These are phyloP conservation scores for Mobula birostris DNA, from an alignment of 2,113 vertebrate genomes.

Conservation along the genomic window DNA sequence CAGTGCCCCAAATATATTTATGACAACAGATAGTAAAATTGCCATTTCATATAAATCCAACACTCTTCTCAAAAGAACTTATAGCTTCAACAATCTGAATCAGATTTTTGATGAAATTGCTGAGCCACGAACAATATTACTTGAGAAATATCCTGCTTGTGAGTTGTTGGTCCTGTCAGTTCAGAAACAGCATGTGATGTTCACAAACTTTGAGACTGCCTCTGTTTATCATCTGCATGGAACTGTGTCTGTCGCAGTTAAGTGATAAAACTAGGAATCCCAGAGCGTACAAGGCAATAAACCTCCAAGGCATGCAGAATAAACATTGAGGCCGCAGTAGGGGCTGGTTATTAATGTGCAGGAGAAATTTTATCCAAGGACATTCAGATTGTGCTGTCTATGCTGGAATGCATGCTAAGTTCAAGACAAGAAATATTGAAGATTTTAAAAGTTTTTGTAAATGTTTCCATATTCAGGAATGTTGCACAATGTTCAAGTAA, in stretches of 20 bases:
- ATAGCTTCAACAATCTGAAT: neutral
- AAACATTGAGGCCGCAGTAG: slow-evolving; percentile 28
- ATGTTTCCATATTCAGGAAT: neutral
- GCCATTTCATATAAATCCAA: neutral
- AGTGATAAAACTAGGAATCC: slow-evolving; percentile 30
- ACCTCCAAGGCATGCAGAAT: slow-evolving; percentile 18
- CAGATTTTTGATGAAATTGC: slow-evolving; percentile 3
- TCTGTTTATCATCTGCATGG: slow-evolving; percentile 23
- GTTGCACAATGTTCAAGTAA: neutral
- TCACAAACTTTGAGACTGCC: neutral
- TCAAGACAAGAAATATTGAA: neutral
- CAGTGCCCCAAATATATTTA: neutral
- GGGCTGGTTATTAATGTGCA: slow-evolving; percentile 29
- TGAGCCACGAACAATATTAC: neutral
- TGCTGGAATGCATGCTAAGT: neutral
- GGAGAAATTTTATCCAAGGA: slow-evolving; percentile 12
- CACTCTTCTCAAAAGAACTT: neutral
- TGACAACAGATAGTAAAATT: neutral
- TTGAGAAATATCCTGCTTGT: neutral
- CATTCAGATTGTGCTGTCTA: neutral
- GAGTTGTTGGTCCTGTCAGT: neutral
- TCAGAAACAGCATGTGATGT: slow-evolving; percentile 7
- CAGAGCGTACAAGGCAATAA: slow-evolving; percentile 33
- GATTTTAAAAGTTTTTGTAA: slow-evolving; percentile 4
- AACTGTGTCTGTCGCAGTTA: slow-evolving; percentile 7